Evolutionary conservation across 2,888 invertebrate genomes (phyloP).

Genomic region (Tinea semifulvella): DNA sequence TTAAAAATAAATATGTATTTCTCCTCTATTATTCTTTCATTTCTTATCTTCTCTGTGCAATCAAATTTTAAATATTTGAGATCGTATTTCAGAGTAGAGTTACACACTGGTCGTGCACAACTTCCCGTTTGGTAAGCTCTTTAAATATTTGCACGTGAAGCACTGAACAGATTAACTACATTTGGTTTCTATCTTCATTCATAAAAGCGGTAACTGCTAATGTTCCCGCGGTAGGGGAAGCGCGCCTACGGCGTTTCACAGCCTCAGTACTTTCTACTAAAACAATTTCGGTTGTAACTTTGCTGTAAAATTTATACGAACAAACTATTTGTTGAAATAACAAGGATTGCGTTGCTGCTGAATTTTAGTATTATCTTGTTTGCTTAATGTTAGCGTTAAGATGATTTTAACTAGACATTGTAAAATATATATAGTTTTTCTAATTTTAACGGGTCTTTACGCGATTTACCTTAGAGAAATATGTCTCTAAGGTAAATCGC

Average conservation of each 20-base stretch:
- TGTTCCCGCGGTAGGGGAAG: slow-evolving; percentile 13
- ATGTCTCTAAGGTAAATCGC: too few species aligned
- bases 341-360: slow-evolving; percentile 10
- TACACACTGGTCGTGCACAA: slow-evolving; percentile 1
- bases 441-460: too few species aligned
- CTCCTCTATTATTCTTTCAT: too few species aligned
- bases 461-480: too few species aligned
- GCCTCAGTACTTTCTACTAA: slow-evolving; percentile 11
- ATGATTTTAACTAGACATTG: neutral
- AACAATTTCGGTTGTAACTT: slow-evolving; percentile 13
- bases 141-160: slow-evolving; percentile 20
- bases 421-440: neutral
- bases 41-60: too few species aligned
- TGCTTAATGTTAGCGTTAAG: slow-evolving; percentile 9
- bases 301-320: slow-evolving; percentile 14
- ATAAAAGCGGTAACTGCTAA: slow-evolving; percentile 16
- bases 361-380: slow-evolving; percentile 13
- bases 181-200: slow-evolving; percentile 14
- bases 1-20: too few species aligned
- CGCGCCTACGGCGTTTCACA: slow-evolving; percentile 13
- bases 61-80: slow-evolving; percentile 12
- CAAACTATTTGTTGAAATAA: slow-evolving; percentile 14
- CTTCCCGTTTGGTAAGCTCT: slow-evolving; percentile 25
- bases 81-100: slow-evolving; percentile 22
- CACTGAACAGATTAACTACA: slow-evolving; percentile 14